Percentiles rank a stretch among this genome's conserved stretches.
Conservation (phyloP, 2,797 vertebrate genomes). For the Margarornis squamiger region DNA sequence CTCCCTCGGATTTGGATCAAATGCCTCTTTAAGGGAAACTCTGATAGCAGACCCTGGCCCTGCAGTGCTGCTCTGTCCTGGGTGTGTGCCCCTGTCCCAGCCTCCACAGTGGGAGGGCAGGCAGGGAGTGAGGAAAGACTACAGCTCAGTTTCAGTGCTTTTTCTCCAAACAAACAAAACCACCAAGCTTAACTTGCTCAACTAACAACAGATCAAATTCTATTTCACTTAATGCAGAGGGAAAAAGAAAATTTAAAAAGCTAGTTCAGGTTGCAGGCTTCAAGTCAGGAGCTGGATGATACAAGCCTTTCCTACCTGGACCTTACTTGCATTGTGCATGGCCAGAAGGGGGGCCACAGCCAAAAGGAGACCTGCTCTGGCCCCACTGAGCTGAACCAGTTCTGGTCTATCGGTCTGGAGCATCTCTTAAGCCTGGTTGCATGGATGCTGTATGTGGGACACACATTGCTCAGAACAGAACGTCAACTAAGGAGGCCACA, state of each 20-base stretch:
- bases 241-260: not conserved
- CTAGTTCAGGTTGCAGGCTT: not conserved
- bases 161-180: slow-evolving; percentile 40
- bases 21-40: not conserved
- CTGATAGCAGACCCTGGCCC: not conserved
- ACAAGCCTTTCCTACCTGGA: not conserved
- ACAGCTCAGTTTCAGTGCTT: not conserved
- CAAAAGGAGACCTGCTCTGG: not conserved
- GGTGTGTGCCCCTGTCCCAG: not conserved
- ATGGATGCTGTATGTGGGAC: not conserved
- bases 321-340: accelerated
- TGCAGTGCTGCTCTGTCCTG: not conserved
- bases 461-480: slow-evolving; percentile 43
- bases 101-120: not conserved
- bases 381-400: not conserved
- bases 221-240: not conserved
- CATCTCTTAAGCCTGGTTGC: not conserved
- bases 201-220: not conserved
- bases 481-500: not conserved
- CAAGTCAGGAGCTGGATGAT: accelerated
- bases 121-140: not conserved
- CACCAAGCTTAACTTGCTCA: slow-evolving; percentile 6
- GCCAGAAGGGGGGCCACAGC: not conserved
- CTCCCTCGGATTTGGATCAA: not conserved
- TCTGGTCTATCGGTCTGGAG: not conserved